These are phyloP conservation scores for Willowsia nigromaculata DNA, from an alignment of 2,888 invertebrate genomes.

Conservation along the genomic window DNA sequence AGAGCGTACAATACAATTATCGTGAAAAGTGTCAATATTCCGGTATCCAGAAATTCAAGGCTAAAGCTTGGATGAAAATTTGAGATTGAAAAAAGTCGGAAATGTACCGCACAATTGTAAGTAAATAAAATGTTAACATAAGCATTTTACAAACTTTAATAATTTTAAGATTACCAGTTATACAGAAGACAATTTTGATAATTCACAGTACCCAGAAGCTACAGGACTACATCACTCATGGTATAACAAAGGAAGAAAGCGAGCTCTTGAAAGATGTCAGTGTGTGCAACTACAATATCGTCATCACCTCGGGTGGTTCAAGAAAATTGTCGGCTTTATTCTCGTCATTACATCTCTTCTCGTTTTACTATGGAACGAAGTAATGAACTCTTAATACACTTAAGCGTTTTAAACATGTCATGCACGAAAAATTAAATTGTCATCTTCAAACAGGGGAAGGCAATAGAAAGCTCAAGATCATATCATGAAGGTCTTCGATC, in stretches of 20 bases:
- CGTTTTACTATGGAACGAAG: conserved; percentile 92
- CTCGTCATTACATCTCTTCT: conserved; percentile 71
- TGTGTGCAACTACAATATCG: conserved; percentile 76
- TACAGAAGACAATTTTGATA: too few species aligned
- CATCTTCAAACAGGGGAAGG: conserved; percentile 84
- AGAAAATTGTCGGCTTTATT: conserved; percentile 75
- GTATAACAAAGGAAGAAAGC: conserved; percentile 72
- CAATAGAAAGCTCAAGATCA: conserved; percentile 89
- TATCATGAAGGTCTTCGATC: conserved; percentile 89
- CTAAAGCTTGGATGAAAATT: not conserved
- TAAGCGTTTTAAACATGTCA: too few species aligned
- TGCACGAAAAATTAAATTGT: too few species aligned
- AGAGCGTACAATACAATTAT: not conserved
- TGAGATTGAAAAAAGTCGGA: not conserved
- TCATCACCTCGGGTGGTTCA: conserved; percentile 76
- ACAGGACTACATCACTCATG: conserved; percentile 78
- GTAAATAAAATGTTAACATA: conserved; percentile 64
- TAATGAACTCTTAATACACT: too few species aligned
- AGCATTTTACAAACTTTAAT: too few species aligned
- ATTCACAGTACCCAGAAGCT: conserved; percentile 80
- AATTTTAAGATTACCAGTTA: too few species aligned
- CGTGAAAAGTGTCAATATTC: not conserved
- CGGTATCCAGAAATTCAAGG: not conserved
- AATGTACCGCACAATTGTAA: conserved; percentile 76
- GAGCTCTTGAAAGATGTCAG: conserved; percentile 75